Conservation (phyloP, 2,113 vertebrate genomes). For the Tragulus kanchil region DNA sequence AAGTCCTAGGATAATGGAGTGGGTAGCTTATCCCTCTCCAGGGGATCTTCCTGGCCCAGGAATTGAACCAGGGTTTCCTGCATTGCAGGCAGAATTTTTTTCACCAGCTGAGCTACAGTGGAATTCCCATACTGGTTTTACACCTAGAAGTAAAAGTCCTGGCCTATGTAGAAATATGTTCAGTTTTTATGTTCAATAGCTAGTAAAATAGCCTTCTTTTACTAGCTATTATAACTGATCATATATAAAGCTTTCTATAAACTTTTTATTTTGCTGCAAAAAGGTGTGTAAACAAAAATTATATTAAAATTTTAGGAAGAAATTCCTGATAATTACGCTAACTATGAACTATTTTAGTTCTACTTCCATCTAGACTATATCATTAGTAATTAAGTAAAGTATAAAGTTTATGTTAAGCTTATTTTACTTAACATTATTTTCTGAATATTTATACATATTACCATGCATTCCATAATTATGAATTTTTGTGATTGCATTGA, state of each 20-base stretch:
- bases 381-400: slow-evolving; percentile 2
- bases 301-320: background rate
- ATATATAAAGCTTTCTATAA: background rate
- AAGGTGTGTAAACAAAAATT: slow-evolving; percentile 5
- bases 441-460: background rate
- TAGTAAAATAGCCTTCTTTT: background rate
- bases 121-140: no score
- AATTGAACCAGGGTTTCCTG: no score
- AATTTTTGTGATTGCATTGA: slow-evolving; percentile 2
- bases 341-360: background rate
- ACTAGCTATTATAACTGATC: background rate
- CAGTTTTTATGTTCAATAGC: background rate
- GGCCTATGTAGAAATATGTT: background rate
- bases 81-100: no score
- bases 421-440: slow-evolving; percentile 13
- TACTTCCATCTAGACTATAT: background rate
- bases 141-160: background rate
- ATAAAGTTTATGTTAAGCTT: background rate
- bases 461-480: background rate
- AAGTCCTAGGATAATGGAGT: no score
- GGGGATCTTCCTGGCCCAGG: no score
- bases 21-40: no score
- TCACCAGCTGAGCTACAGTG: no score
- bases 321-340: background rate
- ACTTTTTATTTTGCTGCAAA: background rate